Conservation (phyloP, 2,888 invertebrate species). For the Xestia c-nigrum region DNA sequence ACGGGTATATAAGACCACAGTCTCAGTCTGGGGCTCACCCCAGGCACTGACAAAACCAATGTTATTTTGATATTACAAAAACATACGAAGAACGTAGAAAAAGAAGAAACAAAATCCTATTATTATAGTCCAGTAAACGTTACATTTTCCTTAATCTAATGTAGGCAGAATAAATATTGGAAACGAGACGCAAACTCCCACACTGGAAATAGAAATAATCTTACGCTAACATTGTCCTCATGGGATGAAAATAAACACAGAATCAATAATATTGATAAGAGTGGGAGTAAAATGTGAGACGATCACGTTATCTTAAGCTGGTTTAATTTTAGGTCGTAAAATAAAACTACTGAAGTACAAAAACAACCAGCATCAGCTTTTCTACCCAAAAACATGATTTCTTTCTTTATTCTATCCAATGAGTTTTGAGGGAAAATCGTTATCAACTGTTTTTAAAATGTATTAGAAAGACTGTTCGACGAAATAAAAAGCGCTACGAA, state of each 20-base stretch:
- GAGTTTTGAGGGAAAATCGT: background rate
- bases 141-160: constrained; percentile 7
- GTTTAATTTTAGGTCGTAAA: background rate
- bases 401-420: background rate
- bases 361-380: background rate
- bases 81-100: background rate
- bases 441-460: background rate
- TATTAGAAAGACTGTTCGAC: too few relatives aligned
- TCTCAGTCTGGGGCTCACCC: too few relatives aligned
- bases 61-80: background rate
- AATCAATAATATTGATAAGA: constrained; percentile 32
- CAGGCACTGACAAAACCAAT: background rate
- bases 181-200: background rate
- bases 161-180: constrained; percentile 26
- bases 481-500: background rate
- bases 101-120: constrained; percentile 8
- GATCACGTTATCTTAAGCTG: background rate
- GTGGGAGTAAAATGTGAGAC: background rate
- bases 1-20: too few relatives aligned
- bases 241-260: constrained; percentile 8
- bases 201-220: constrained; percentile 11
- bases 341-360: background rate
- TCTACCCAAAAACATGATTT: background rate
- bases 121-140: background rate
- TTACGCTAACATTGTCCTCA: background rate